Base-by-base conservation (phyloP, 2,888 invertebrate species). In the Napeogenes inachia region DNA sequence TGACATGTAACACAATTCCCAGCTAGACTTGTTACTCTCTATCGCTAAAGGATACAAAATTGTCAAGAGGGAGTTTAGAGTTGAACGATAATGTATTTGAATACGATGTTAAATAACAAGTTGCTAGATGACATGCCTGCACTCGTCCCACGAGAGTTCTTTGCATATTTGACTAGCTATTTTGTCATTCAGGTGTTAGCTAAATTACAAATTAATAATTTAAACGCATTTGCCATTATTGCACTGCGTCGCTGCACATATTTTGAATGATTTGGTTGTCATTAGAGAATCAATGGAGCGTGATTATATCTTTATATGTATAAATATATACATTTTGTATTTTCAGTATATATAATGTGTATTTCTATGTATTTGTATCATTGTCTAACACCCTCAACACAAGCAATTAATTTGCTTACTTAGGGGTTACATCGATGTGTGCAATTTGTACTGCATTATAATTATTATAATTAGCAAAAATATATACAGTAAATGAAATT, bases 81-180 rank as follows among this genome's bases (percentile, higher is more conserved):
- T 66, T 64, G 59, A 64, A 47, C 21, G 50, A 30, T 50, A 50
- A 10, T 30, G 30, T 50, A 30, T 50, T 58, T 62, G 60, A 58
- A 65, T 63, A 46, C 45, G 56, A 76, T 72, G 54, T 60, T 57
- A 60, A 50, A 50, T 30, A 50, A 50, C 50, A 50, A n/a, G 70
- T 73, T 75, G 78, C 78, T 81, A 75, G 75, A 75, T 80, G 75
- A 74, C 75, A 75, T 75, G 76, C 71, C 56, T 58, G 62, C 65
- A 73, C 72, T 67, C 71, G 56, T 62, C 84, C 75, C 81, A 57
- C 42, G 74, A 78, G 87, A 75, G 69, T 77, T 80, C 81, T 81
- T 82, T 85, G 82, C 84, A 84, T 85, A 80, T 82, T 79, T 81
- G 77, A 81, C 77, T 76, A 79, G 74, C 79, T 78, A 75, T 80